Evolutionary conservation across 2,113 vertebrate species (phyloP).

Genomic region (Malurus alboscapulatus): DNA sequence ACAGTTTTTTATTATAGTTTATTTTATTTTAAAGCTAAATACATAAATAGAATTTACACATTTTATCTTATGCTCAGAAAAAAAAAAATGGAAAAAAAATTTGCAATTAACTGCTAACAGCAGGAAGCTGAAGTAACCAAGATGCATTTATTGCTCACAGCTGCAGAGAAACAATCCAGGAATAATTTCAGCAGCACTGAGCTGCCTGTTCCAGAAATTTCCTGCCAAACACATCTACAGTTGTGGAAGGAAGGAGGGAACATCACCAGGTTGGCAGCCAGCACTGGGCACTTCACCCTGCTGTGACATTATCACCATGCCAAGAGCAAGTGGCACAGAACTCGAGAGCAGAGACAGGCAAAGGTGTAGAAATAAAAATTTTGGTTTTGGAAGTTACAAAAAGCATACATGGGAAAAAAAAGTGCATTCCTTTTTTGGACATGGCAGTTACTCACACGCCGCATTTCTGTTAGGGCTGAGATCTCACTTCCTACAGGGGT

Average conservation of each 20-base stretch:
- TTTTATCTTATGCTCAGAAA: no score
- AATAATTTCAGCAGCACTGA: background rate
- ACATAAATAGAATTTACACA: no score
- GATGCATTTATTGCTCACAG: background rate
- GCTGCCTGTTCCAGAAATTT: background rate
- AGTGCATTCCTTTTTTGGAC: background rate
- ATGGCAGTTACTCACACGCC: conserved; percentile 79
- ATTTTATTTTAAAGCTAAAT: background rate
- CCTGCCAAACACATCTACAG: background rate
- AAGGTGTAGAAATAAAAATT: background rate
- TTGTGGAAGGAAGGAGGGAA: background rate
- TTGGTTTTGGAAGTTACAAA: background rate
- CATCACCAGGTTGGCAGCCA: background rate
- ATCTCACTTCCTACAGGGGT: conserved; percentile 87
- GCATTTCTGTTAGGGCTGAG: conserved; percentile 85
- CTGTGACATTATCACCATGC: background rate
- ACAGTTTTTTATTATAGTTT: background rate
- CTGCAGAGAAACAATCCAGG: background rate
- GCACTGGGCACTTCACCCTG: background rate
- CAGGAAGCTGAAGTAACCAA: background rate
- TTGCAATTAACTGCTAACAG: background rate
- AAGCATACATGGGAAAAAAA: background rate
- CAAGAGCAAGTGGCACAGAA: background rate
- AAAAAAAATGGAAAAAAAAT: background rate
- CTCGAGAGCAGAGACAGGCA: background rate